Evolutionary conservation across 2,888 invertebrate species (phyloP), one percentile per base, ranked within the genome.

Genomic region (Aporophyla lueneburgensis): DNA sequence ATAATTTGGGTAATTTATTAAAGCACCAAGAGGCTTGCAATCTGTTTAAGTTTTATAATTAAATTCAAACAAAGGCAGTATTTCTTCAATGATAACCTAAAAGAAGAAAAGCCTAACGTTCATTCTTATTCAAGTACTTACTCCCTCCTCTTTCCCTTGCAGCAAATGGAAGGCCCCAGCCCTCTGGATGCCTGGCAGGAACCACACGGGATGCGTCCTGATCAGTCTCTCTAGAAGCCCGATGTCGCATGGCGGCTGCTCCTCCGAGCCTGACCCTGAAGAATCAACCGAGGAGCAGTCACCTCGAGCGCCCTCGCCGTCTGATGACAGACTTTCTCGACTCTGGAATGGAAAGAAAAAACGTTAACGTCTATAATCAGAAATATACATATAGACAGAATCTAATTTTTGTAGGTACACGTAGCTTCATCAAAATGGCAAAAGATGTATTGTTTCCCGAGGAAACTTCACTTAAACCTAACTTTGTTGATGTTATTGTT

Each of bases 121-220:
- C 43, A 49, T 16, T 53, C 6, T 33, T 33, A 33, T 33, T 33
- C 51, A 71, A 66, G 21, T 56, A 79, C 98, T 97, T 94, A 98
- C 98, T 96, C 99, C 99, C 93, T 99, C 98, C 92, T 99, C 98
- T 94, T 99, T 98, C 90, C 99, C 98, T 95, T 99, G 99, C 68
- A 99, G 97, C 87, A 99, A 97, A 95, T 99, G 99, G 88, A 99
- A 98, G 46, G 99, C 99, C 9, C 99, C 99, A 74, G 99, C 98
- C 85, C 99, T 97, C 92, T 99, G 99, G 71, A 99, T 98, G 58
- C 99, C 99, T 0, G 99, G 99, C 81, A 99, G 97, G 94, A 99
- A 99, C 99, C 99, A 99, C 90, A 99, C 98, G 62, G 99, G 99
- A 95, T 99, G 99, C 53, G 99, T 98, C 86, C 99, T 97, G 92